Conservation (phyloP, 2,797 vertebrate genomes). For the Lagodon rhomboides region DNA sequence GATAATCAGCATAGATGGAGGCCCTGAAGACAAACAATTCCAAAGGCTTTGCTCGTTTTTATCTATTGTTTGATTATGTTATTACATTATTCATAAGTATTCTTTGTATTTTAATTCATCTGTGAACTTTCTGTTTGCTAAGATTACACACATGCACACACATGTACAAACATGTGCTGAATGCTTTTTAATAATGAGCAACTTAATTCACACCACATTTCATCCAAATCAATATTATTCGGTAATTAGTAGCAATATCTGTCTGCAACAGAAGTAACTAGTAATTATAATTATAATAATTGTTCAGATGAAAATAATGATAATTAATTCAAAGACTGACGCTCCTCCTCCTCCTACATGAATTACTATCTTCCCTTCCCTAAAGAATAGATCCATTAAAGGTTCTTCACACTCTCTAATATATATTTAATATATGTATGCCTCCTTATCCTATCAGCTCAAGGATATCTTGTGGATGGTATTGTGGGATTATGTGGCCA, state of each 20-base stretch:
- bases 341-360: neutral
- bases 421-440: neutral
- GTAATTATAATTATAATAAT: neutral
- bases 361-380: constrained; percentile 3
- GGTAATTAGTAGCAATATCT: neutral
- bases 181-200: too few species aligned
- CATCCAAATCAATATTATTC: too few species aligned
- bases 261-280: neutral
- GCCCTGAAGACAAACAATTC: too few species aligned
- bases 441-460: neutral
- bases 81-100: too few species aligned
- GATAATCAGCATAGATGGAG: neutral
- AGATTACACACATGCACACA: too few species aligned
- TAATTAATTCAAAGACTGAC: neutral
- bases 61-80: neutral
- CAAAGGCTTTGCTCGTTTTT: too few species aligned
- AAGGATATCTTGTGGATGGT: neutral
- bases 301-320: neutral
- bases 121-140: too few species aligned
- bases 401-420: neutral
- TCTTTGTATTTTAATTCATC: too few species aligned
- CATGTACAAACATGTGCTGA: too few species aligned
- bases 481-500: too few species aligned
- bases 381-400: constrained; percentile 5
- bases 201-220: too few species aligned